Evolutionary conservation across 2,113 vertebrate species (phyloP).

Genomic region (Capreolus pygargus): DNA sequence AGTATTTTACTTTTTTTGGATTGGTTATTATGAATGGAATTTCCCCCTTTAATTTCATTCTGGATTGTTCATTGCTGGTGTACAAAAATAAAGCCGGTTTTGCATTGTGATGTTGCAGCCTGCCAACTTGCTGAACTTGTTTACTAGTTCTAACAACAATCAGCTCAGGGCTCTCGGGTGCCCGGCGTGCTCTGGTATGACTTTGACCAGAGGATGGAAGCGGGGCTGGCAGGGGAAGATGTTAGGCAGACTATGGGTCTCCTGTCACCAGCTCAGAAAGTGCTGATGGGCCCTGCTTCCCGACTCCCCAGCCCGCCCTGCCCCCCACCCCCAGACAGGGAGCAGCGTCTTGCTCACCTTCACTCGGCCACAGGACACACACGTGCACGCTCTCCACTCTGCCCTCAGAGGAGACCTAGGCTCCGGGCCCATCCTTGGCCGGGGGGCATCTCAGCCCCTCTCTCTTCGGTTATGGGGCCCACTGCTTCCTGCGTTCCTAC

Average conservation of each 20-base stretch:
- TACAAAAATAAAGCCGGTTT: background rate
- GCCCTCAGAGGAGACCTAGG: background rate
- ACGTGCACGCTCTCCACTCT: fast-evolving
- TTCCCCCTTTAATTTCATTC: background rate
- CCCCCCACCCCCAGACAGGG: background rate
- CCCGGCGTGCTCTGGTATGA: too few species aligned
- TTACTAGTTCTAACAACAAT: background rate
- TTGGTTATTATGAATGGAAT: background rate
- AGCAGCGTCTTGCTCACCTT: background rate
- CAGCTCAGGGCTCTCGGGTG: background rate
- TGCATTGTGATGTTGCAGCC: background rate
- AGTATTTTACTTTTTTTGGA: background rate
- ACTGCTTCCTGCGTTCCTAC: fast-evolving
- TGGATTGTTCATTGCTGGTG: background rate
- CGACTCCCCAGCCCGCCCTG: too few species aligned
- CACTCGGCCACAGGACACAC: background rate
- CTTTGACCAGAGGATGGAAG: background rate
- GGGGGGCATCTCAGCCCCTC: background rate
- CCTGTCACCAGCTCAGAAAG: background rate
- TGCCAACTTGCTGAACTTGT: background rate
- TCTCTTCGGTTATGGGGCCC: too few species aligned
- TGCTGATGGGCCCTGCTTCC: background rate
- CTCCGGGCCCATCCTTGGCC: background rate
- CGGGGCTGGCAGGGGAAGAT: background rate
- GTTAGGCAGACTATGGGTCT: background rate